Evolutionary conservation across 2,113 vertebrate genomes (phyloP), one percentile per base, ranked within the genome.

Genomic region (Fregetta grallaria): DNA sequence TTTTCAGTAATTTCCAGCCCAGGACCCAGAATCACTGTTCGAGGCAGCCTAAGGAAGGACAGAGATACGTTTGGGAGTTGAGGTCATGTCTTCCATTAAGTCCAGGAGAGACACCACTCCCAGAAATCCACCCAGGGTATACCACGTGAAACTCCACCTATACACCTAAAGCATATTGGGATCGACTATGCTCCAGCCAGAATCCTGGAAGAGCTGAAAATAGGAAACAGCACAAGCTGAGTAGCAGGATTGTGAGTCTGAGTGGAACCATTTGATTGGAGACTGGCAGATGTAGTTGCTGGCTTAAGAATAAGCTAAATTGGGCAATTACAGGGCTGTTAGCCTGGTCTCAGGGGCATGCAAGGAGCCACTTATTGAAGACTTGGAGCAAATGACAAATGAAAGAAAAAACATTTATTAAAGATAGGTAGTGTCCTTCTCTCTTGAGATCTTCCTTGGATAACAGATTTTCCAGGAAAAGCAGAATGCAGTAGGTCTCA

Each of bases 251-350:
- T 87, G 20, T 45, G 45, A 93, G 50, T 32, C 79, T 73, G 74
- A 88, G 79, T 86, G 76, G 65, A 82, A 78, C 23, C 9, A 2
- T 49, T 74, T 86, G 59, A 73, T 73, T 73, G 65, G 61, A 91
- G 45, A 63, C 45, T 83, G 72, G 50, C 40, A 86, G 76, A 75
- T 75, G 67, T 49, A 70, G 52, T 42, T 68, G 68, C 55, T 78
- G 73, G 73, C 52, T 88, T 71, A 71, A 55, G 78, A 80, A 88
- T n/a, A 66, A 1, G 1, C 53, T 66, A 80, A 91, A 91, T 14
- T 75, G 91, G 88, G 25, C 56, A 93, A 66, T 91, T 80, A 61
- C 11, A 80, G 34, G 56, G 63, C 83, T 95, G 68, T 88, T 84
- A 93, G 76, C 32, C 61, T 74, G n/a, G 49, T 78, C 91, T 70